Percentiles rank a stretch among this genome's conserved stretches.
phyloP scores from a whole-genome alignment of 2,113 vertebrate genomes.

The Vidua macroura region DNA sequence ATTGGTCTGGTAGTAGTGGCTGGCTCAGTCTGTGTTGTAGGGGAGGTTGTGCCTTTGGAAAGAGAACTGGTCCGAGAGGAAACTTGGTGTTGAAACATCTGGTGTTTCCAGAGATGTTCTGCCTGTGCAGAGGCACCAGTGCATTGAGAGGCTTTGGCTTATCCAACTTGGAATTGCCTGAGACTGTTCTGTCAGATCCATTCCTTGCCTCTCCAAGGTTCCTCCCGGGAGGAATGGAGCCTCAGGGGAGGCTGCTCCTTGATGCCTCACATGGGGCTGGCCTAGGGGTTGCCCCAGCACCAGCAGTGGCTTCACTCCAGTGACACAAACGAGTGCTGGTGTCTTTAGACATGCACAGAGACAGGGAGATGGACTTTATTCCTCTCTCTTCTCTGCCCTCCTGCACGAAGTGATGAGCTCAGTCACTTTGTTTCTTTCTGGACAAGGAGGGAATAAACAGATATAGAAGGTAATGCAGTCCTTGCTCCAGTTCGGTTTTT shows the following conservation, averaged over 20 bases:
- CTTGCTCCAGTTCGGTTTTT: neutral
- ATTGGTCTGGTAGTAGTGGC: neutral
- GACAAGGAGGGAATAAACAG: neutral
- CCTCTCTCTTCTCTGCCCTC: neutral
- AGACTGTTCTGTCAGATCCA: neutral
- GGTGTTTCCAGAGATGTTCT: neutral
- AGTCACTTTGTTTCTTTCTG: neutral
- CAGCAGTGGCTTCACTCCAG: rapidly evolving
- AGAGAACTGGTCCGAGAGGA: neutral
- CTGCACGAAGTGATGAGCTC: neutral
- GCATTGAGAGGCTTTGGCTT: neutral
- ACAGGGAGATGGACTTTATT: neutral
- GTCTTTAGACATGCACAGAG: neutral
- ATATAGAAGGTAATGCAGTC: neutral
- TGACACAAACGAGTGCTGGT: rapidly evolving
- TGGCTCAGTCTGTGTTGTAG: neutral
- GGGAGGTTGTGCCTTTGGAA: neutral
- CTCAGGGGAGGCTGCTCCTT: neutral
- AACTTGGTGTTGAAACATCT: neutral
- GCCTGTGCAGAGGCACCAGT: neutral
- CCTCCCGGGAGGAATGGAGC: neutral
- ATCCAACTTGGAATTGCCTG: rapidly evolving
- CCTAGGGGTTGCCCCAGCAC: neutral
- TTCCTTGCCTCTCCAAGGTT: neutral
- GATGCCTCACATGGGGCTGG: rapidly evolving